These are phyloP conservation scores for Alosa alosa DNA, from an alignment of 2,113 vertebrate species.

Conservation along the genomic window DNA sequence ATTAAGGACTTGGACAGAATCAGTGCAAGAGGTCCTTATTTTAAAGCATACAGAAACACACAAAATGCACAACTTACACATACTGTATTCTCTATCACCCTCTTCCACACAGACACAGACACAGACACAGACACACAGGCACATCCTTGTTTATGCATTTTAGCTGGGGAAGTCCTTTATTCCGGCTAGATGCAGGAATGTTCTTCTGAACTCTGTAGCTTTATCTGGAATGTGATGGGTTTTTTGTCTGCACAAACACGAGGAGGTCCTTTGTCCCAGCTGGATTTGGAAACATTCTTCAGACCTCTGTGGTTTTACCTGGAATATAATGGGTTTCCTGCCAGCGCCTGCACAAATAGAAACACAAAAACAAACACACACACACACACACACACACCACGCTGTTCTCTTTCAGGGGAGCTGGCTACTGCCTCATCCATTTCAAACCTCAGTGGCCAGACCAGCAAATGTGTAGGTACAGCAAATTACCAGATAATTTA, in stretches of 20 bases:
- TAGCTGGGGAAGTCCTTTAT: not conserved
- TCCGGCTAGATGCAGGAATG: not conserved
- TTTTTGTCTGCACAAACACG: no score
- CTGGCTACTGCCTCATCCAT: conserved; percentile 22
- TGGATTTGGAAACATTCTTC: not conserved
- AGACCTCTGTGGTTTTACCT: not conserved
- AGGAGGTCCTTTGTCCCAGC: no score
- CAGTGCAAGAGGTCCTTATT: no score
- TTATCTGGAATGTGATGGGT: no score
- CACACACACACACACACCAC: conserved; percentile 27
- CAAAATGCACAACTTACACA: not conserved
- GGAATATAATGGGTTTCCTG: not conserved
- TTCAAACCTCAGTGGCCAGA: conserved; percentile 14
- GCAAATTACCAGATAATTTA: not conserved
- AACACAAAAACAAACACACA: not conserved
- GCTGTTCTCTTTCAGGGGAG: not conserved
- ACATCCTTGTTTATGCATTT: not conserved
- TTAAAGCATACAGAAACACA: no score
- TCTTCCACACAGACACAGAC: not conserved
- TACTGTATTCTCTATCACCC: not conserved
- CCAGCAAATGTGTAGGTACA: not conserved
- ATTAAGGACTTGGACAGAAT: not conserved
- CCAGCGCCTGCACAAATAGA: not conserved
- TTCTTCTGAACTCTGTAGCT: not conserved
- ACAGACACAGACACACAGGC: not conserved